Conservation (phyloP, 2,888 invertebrate species). For the Unio delphinus region DNA sequence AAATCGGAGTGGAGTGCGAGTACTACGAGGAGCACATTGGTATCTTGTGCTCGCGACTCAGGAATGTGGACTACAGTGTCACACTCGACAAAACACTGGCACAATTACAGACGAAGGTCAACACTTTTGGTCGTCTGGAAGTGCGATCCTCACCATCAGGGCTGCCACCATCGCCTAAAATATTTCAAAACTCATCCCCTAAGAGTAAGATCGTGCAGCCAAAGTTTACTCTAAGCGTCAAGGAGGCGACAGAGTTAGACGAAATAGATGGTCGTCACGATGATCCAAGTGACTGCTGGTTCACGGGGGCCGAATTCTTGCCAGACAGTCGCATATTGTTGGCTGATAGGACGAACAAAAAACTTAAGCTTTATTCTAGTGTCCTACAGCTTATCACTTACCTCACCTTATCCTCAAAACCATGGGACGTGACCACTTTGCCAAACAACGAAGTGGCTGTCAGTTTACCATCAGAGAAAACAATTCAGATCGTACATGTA, state of each 20-base stretch:
- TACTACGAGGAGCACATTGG: constrained; percentile 44
- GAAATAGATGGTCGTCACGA: constrained; percentile 33
- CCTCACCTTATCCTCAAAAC: constrained; percentile 32
- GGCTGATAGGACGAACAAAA: constrained; percentile 41
- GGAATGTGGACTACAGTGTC: constrained; percentile 38
- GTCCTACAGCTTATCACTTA: constrained; percentile 23
- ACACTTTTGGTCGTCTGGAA: constrained; percentile 37
- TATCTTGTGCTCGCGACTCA: constrained; percentile 29
- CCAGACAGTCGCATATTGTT: constrained; percentile 37
- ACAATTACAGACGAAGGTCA: constrained; percentile 32
- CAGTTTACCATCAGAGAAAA: constrained; percentile 40
- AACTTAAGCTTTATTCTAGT: constrained; percentile 40
- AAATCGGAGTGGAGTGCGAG: constrained; percentile 35
- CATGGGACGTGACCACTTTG: constrained; percentile 43
- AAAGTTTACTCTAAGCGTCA: constrained; percentile 25
- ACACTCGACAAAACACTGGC: constrained; percentile 35
- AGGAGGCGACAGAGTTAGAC: constrained; percentile 28
- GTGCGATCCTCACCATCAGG: constrained; percentile 34
- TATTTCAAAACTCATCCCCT: constrained; percentile 21
- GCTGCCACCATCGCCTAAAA: constrained; percentile 32
- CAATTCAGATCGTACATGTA: constrained; percentile 33
- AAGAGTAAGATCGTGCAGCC: constrained; percentile 34
- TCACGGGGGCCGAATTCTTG: constrained; percentile 41
- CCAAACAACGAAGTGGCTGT: constrained; percentile 40
- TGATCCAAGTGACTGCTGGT: constrained; percentile 41